A percentile compares a stretch with the other conserved stretches of the same genome.
phyloP scores from a whole-genome alignment of 2,797 vertebrate species.

The Lacerta viridis region DNA sequence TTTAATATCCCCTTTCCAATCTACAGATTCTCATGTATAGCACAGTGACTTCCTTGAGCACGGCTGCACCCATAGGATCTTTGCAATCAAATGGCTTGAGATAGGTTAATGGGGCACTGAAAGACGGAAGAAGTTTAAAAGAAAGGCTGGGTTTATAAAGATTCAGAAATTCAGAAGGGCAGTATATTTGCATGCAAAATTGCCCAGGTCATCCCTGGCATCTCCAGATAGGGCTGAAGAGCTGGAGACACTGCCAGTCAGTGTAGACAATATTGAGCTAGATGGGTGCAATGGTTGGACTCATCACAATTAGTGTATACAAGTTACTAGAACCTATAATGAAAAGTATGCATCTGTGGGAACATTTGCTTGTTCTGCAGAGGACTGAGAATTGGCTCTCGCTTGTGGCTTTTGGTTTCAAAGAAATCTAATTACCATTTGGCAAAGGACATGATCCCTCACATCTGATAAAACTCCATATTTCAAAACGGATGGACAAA shows the following conservation, averaged over 20 bases:
- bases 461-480: not conserved
- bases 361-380: not conserved
- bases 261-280: too few relatives aligned
- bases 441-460: not conserved
- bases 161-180: not conserved
- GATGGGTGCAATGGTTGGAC: too few relatives aligned
- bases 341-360: not conserved
- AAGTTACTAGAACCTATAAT: not conserved
- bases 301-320: not conserved
- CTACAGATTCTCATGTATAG: not conserved
- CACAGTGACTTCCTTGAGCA: not conserved
- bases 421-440: conserved; percentile 3
- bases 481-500: not conserved
- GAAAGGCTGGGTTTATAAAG: not conserved
- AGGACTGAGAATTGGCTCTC: not conserved
- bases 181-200: too few relatives aligned
- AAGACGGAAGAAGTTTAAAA: not conserved
- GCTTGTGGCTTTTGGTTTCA: not conserved
- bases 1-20: not conserved
- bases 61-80: not conserved
- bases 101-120: not conserved
- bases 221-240: too few relatives aligned
- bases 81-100: not conserved
- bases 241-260: too few relatives aligned
- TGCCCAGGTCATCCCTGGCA: too few relatives aligned